Evolutionary conservation across 2,888 invertebrate species (phyloP).

Genomic region (Bedellia somnulentella): DNA sequence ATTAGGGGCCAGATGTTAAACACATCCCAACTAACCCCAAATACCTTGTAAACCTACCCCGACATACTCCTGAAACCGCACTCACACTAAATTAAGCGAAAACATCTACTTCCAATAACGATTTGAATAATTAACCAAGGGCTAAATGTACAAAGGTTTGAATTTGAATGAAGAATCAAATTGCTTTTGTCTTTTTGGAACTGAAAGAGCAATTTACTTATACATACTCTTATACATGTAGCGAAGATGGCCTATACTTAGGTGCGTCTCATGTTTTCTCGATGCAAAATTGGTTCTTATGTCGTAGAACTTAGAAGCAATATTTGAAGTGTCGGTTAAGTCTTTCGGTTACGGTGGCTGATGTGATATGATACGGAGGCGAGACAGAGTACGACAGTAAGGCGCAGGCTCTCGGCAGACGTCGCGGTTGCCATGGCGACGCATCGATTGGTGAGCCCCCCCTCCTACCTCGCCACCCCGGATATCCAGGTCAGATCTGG

Average conservation of each 20-base stretch:
- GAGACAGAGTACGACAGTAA: constrained; percentile 60
- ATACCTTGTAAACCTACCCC: constrained; percentile 55
- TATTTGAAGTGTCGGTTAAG: too few relatives aligned
- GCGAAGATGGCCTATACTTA: constrained; percentile 23
- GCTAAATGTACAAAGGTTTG: not conserved
- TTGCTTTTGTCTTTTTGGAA: constrained; percentile 40
- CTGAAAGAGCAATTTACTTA: constrained; percentile 38
- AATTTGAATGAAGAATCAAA: constrained; percentile 7
- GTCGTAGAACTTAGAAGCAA: too few relatives aligned
- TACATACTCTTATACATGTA: constrained; percentile 30
- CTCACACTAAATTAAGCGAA: constrained; percentile 19
- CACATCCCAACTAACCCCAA: constrained; percentile 49
- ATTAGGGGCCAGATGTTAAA: constrained; percentile 53
- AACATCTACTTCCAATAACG: constrained; percentile 4
- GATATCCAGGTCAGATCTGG: constrained; percentile 51
- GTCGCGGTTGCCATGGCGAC: constrained; percentile 55
- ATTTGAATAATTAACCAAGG: not conserved
- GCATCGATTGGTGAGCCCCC: constrained; percentile 50
- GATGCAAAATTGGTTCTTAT: not conserved
- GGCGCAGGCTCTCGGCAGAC: constrained; percentile 60
- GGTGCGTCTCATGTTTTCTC: constrained; percentile 14
- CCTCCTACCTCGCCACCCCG: constrained; percentile 25
- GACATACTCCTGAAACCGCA: constrained; percentile 22
- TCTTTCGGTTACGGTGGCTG: constrained; percentile 15
- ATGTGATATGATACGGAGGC: constrained; percentile 59